Evolutionary conservation across 1,140 invertebrate genomes (phyloP), one percentile per base, ranked within the genome.

Genomic region (Asobara japonica): DNA sequence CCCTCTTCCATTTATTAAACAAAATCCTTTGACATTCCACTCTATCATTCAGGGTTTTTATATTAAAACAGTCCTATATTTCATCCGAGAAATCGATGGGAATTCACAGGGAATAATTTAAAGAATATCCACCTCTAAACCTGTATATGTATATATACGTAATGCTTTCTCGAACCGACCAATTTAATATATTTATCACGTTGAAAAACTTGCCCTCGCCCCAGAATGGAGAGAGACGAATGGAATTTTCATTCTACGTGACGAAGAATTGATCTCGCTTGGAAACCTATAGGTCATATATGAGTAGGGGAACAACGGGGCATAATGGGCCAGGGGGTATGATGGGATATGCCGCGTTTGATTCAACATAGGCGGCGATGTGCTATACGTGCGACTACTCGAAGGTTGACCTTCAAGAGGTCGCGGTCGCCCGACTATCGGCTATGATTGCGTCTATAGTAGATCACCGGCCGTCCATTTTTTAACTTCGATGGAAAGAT

Each of bases 41-140:
- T 77, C 77, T 70, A 79, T 81, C 81, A 82, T 81, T 80, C 80
- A 78, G 77, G 75, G 77, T n/a, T n/a, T n/a, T n/a, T n/a, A 84
- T 84, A 84, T 84, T 84, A 83, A 83, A 84, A 84, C 82, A 82
- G 79, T 82, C 80, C 82, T 82, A 79, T 80, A 79, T 80, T 64
- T 75, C n/a, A n/a, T 61, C 38, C 20, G 29, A 27, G 36, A 41
- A 16, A 13, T 27, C 22, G 31, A 18, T 22, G 22, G 41, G 27
- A 38, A 29, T 73, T 74, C 76, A 45, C 41, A 45, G 41, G n/a
- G 41, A 13, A 45, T 45, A 45, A 45, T 45, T 45, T 45, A 45
- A 45, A 13, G 41, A 16, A 45, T 45, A 45, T 45, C 41, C n/a
- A 16, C n/a, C n/a, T n/a, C n/a, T n/a, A n/a, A n/a, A n/a, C n/a